Percentiles rank a stretch among this genome's conserved stretches.
phyloP scores from a whole-genome alignment of 1,140 invertebrate species.

The Augochlora pura region DNA sequence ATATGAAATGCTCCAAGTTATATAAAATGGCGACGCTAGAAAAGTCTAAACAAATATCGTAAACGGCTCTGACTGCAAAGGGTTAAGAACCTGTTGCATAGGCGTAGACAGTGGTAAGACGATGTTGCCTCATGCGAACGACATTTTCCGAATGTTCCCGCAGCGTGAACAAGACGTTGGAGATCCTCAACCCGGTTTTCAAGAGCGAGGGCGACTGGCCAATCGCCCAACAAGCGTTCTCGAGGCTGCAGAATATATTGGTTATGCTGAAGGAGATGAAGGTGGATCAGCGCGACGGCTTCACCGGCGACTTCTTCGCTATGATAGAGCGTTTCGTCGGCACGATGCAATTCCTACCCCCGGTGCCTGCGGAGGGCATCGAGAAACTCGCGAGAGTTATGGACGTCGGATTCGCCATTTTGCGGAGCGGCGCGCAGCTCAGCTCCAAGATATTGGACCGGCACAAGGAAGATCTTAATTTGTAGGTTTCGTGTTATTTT shows the following conservation, averaged over 20 bases:
- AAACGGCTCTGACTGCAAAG: no score
- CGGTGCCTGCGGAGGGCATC: neutral
- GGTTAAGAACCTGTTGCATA: no score
- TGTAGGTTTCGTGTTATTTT: conserved; percentile 18
- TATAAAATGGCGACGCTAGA: no score
- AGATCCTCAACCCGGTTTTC: conserved; percentile 69
- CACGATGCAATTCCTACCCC: conserved; percentile 17
- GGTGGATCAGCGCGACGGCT: conserved; percentile 13
- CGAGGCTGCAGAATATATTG: conserved; percentile 67
- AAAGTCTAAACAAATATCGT: no score
- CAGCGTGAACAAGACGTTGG: conserved; percentile 68
- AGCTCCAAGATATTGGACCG: conserved; percentile 64
- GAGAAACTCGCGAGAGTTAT: conserved; percentile 64
- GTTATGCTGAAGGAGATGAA: conserved; percentile 57
- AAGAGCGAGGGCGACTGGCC: conserved; percentile 62
- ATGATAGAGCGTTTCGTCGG: conserved; percentile 46
- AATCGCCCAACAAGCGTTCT: conserved; percentile 58
- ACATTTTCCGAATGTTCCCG: conserved; percentile 14
- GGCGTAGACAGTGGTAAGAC: no score
- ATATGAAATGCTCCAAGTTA: no score
- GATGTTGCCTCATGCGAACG: no score
- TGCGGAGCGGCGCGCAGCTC: conserved; percentile 66
- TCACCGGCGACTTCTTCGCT: conserved; percentile 29
- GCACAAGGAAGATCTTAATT: conserved; percentile 41
- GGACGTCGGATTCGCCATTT: conserved; percentile 60